These are phyloP conservation scores for Sicus ferrugineus DNA, from an alignment of 2,888 invertebrate species.

Conservation along the genomic window DNA sequence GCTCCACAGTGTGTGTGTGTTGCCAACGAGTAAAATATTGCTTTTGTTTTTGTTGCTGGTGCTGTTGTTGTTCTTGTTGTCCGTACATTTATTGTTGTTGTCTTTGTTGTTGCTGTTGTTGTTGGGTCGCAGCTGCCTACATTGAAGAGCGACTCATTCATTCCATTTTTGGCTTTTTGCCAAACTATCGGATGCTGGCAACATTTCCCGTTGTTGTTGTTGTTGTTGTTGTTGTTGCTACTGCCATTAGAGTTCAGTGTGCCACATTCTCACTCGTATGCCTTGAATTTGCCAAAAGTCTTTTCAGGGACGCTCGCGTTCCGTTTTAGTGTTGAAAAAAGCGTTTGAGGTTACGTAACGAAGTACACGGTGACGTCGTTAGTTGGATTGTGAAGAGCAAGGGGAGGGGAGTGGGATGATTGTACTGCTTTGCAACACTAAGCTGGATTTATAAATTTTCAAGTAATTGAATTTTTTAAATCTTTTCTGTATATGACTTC, in stretches of 20 bases:
- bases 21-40: neutral
- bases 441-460: neutral
- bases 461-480: neutral
- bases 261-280: slow-evolving; percentile 30
- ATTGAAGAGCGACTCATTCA: neutral
- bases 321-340: no score
- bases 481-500: no score
- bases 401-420: neutral
- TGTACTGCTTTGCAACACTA: neutral
- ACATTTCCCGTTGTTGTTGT: slow-evolving; percentile 21
- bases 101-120: slow-evolving; percentile 20
- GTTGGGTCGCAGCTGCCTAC: slow-evolving; percentile 9
- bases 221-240: slow-evolving; percentile 15
- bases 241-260: slow-evolving; percentile 37
- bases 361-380: neutral
- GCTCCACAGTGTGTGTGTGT: neutral
- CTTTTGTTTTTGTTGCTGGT: neutral
- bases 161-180: slow-evolving; percentile 37
- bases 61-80: neutral
- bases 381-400: no score
- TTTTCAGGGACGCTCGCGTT: neutral
- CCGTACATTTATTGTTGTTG: neutral
- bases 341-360: no score
- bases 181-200: slow-evolving; percentile 34
- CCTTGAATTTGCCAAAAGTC: neutral